A percentile compares a stretch with the other conserved stretches of the same genome.
Evolutionary conservation across 1,140 invertebrate species (phyloP).

Genomic region (Bombus polaris): DNA sequence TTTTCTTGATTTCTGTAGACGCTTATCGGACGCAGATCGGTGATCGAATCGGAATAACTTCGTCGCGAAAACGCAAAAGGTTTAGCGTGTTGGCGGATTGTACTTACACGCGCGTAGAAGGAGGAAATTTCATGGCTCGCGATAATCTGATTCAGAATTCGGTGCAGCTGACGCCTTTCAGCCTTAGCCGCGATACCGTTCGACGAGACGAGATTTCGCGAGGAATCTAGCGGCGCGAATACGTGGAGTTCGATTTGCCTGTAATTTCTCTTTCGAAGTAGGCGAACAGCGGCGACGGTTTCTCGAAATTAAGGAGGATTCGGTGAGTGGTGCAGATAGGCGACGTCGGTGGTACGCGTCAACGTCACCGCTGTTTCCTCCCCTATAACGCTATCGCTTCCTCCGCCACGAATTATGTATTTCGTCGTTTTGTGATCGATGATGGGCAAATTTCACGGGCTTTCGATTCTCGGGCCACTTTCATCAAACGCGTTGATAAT

Average conservation of each 20-base stretch:
- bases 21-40: background rate
- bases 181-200: constrained; percentile 14
- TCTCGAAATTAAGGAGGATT: constrained; percentile 16
- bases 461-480: background rate
- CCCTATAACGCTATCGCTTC: background rate
- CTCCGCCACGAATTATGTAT: constrained; percentile 1
- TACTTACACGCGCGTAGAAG: background rate
- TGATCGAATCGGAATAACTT: background rate
- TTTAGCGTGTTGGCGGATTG: background rate
- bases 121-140: background rate
- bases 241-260: background rate
- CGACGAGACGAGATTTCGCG: background rate
- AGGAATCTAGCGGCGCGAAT: background rate
- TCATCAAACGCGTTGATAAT: background rate
- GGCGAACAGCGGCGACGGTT: background rate
- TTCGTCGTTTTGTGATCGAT: constrained; percentile 14
- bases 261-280: constrained; percentile 16
- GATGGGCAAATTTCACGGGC: background rate
- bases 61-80: background rate
- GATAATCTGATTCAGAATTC: constrained; percentile 28
- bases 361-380: constrained; percentile 22
- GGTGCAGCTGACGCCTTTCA: constrained; percentile 39
- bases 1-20: background rate
- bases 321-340: background rate
- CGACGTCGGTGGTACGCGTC: constrained; percentile 5